Conservation (phyloP, 2,888 invertebrate species). For the Hoplodrina blanda region DNA sequence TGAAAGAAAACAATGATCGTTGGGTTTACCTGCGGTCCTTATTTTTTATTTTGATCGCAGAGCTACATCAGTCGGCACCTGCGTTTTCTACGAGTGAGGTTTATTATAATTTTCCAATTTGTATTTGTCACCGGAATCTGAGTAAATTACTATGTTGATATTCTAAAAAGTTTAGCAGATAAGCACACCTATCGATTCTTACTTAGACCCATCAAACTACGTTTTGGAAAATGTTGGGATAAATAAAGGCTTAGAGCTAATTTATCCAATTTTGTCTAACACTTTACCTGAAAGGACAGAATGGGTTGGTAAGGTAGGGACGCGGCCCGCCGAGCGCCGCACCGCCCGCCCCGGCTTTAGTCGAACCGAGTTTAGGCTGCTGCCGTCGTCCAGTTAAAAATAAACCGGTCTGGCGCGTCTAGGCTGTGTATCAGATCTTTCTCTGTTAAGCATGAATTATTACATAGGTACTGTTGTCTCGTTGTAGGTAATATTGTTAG, state of each 20-base stretch:
- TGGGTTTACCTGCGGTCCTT: neutral
- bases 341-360: constrained; percentile 4
- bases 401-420: constrained; percentile 29
- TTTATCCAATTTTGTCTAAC: constrained; percentile 27
- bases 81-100: neutral
- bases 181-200: neutral
- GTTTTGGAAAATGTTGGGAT: neutral
- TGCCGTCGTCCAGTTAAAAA: constrained; percentile 42
- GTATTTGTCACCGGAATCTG: neutral
- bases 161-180: neutral
- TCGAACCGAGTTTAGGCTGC: constrained; percentile 2
- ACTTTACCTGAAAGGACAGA: constrained; percentile 5
- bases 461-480: neutral
- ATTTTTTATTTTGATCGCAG: neutral
- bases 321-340: too few species aligned
- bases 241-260: neutral
- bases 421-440: neutral
- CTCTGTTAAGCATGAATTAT: neutral
- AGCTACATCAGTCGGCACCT: neutral
- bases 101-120: neutral
- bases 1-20: neutral
- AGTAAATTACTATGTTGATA: neutral
- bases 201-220: neutral
- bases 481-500: neutral
- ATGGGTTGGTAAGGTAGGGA: neutral